Percentiles rank a stretch among this genome's conserved stretches.
phyloP scores from a whole-genome alignment of 2,113 vertebrate genomes.

The Pelecanus crispus region DNA sequence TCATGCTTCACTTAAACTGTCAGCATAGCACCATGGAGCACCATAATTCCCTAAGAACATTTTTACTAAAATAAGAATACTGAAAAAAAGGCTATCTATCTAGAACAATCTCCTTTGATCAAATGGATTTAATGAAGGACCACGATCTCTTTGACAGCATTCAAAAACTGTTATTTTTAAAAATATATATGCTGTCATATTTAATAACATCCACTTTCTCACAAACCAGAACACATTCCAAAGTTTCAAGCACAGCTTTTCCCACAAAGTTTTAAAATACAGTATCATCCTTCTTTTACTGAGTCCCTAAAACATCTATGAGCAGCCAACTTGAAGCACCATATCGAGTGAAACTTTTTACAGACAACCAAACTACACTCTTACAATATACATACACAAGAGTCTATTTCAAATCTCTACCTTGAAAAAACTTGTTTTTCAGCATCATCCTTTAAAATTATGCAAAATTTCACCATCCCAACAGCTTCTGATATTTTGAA shows the following conservation, averaged over 20 bases:
- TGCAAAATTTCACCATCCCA: background rate
- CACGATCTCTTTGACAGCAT: constrained; percentile 20
- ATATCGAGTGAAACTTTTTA: background rate
- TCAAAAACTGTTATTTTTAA: constrained; percentile 16
- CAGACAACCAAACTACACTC: background rate
- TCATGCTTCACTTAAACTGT: background rate
- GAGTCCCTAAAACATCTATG: background rate
- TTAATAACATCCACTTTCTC: background rate
- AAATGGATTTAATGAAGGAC: background rate
- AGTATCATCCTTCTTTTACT: background rate
- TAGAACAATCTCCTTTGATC: background rate
- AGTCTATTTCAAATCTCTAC: background rate
- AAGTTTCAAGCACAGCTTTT: background rate
- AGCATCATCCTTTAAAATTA: background rate
- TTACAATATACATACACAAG: background rate
- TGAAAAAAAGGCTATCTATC: background rate
- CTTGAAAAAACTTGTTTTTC: background rate
- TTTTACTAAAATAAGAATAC: background rate
- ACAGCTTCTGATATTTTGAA: background rate
- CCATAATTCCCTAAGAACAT: background rate
- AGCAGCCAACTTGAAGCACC: background rate
- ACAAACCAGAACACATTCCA: background rate
- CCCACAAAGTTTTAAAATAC: background rate
- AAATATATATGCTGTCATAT: background rate
- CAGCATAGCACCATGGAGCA: background rate